phyloP scores from a whole-genome alignment of 2,113 vertebrate genomes.

The Corythaixoides concolor region DNA sequence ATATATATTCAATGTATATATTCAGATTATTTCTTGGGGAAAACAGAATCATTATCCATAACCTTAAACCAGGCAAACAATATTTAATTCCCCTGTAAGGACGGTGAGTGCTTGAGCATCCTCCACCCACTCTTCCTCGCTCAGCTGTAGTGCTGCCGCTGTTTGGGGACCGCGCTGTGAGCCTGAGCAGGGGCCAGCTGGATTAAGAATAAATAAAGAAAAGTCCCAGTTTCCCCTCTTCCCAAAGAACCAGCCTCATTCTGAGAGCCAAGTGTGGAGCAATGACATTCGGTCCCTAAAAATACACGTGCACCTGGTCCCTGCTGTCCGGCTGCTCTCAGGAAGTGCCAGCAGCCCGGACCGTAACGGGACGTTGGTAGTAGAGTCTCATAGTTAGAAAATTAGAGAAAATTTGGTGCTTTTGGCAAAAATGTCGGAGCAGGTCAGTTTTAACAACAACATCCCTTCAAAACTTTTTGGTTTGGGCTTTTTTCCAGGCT shows the following conservation, averaged over 20 bases:
- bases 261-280: neutral
- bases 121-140: neutral
- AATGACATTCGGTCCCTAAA: neutral
- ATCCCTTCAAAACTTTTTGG: neutral
- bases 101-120: neutral
- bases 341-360: rapidly evolving
- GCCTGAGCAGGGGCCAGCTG: neutral
- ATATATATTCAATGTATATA: neutral
- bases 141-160: neutral
- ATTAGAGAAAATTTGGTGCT: neutral
- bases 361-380: rapidly evolving
- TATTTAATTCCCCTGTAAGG: neutral
- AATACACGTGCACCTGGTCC: rapidly evolving
- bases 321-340: neutral
- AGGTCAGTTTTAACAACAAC: neutral
- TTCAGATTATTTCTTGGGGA: neutral
- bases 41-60: neutral
- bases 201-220: neutral
- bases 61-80: neutral
- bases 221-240: neutral
- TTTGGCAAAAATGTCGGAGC: neutral
- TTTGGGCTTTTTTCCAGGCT: neutral
- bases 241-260: rapidly evolving
- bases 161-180: rapidly evolving
- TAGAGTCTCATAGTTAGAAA: neutral